Evolutionary conservation across 2,888 invertebrate genomes (phyloP), one percentile per base, ranked within the genome.

Genomic region (Cryptus armator): DNA sequence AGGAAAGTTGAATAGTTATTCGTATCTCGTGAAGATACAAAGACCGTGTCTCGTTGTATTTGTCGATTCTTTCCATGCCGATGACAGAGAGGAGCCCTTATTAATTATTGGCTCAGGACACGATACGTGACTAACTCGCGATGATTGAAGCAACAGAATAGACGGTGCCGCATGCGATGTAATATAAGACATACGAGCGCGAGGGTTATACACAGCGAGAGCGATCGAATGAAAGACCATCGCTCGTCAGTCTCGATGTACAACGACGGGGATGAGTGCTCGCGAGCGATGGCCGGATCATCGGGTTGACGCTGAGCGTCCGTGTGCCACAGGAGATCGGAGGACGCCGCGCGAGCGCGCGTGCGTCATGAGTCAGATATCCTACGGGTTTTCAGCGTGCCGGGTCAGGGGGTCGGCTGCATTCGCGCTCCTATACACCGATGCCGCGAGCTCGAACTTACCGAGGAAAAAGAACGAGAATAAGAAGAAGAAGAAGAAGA

Each of bases 281-380:
- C 48, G 66, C 66, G 78, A 77, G 64, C 51, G 82, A 68, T 68
- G 68, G 19, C 24, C 67, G 82, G 75, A 72, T 77, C 77, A 43
- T 83, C 71, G 85, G 85, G 86, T 87, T 83, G 80, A 78, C 70
- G 86, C 81, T 84, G 87, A 70, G 74, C 74, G 78, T 70, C 86
- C 86, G 86, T 62, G 74, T 70, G 76, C 70, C 86, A 87, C 89
- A 88, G 89, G 88, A 84, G 86, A 84, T 87, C 83, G 84, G 86
- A 85, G 87, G 89, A 90, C 89, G 87, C 88, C 89, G 89, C 88
- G 89, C 80, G 83, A 72, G 80, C 87, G 88, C 87, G 87, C 87
- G 87, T 90, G 90, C 91, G 90, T 91, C 92, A 91, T 92, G 93
- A 93, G 92, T 93, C 92, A 92, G 92, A 92, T 92, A 92, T 92